Evolutionary conservation across 1,140 invertebrate species (phyloP), one percentile per base, ranked within the genome.

Genomic region (Drosophila obscura): DNA sequence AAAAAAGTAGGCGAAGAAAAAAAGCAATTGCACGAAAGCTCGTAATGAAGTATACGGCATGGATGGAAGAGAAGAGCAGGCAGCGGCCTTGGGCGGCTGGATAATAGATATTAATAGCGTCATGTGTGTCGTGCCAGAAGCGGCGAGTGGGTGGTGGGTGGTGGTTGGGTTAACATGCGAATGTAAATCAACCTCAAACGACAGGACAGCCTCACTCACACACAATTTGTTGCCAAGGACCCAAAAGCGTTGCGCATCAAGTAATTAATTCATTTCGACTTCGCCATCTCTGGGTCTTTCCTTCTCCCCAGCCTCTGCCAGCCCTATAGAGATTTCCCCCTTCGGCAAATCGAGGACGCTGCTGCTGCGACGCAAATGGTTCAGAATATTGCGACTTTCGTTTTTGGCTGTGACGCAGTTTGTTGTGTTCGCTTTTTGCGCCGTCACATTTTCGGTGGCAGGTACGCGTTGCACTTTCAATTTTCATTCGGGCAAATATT

Each of bases 51-150:
- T 83, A 83, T 24, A 2, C 75, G 75, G 80, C 74, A 55, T 13
- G 35, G 35, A 13, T 7, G 26, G 26, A 7, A 7, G 35, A 13
- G 35, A 13, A 13, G 35, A 13, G 19, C 19, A 1, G 11, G 35
- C 4, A 39, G 11, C 11, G 78, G 65, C 65, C 63, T 59, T 77
- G 60, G 43, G 78, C 68, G 69, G 71, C 68, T 80, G 74, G 51
- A 63, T 83, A 82, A 82, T 83, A 83, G 80, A 83, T 79, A 82
- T 82, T 81, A 81, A 81, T 82, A 81, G 79, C 67, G 67, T 71
- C 74, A 52, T 68, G 66, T 73, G 75, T 56, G 56, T 60, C 46
- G 26, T 31, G 41, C 11, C 41, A 52, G 64, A 13, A 16, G 19
- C 19, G 19, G 19, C 19, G 19, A 19, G 19, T n/a, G 28, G 19